These are phyloP conservation scores for Mesorhabditis spiculigera DNA, from an alignment of 2,888 invertebrate genomes.

Conservation along the genomic window DNA sequence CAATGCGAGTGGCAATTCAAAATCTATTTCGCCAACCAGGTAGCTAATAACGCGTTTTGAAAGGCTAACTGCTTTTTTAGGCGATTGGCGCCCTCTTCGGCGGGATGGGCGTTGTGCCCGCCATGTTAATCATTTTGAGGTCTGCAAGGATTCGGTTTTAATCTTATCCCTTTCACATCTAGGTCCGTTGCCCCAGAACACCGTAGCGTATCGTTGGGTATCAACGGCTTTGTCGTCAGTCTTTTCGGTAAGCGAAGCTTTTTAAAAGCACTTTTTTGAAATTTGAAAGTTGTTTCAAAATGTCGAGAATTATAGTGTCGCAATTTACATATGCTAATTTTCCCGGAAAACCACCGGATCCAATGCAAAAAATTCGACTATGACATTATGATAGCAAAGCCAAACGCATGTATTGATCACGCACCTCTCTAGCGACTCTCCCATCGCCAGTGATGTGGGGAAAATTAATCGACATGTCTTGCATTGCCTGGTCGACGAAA, in stretches of 20 bases:
- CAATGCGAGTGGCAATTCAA: constrained; percentile 40
- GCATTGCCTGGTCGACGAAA: constrained; percentile 59
- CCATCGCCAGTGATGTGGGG: constrained; percentile 61
- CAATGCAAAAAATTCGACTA: too few species aligned
- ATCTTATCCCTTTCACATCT: not conserved
- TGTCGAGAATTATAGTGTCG: not conserved
- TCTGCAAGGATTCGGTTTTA: constrained; percentile 15
- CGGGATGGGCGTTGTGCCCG: constrained; percentile 55
- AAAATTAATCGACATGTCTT: constrained; percentile 59
- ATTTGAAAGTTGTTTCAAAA: too few species aligned
- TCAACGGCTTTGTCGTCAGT: constrained; percentile 56
- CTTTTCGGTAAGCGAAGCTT: constrained; percentile 36
- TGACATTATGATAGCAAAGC: not conserved
- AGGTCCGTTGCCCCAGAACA: constrained; percentile 55
- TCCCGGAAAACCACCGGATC: too few species aligned
- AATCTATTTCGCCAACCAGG: constrained; percentile 44
- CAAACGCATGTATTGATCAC: not conserved
- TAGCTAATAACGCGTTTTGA: not conserved
- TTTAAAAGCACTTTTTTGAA: not conserved
- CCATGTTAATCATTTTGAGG: constrained; percentile 55
- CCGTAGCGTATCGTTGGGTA: constrained; percentile 53
- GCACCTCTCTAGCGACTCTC: constrained; percentile 45
- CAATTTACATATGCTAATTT: constrained; percentile 1
- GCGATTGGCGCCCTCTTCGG: constrained; percentile 54
- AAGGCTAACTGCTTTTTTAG: constrained; percentile 11